A percentile compares a stretch with the other conserved stretches of the same genome.
phyloP scores from a whole-genome alignment of 2,797 vertebrate genomes.

The Podarcis siculus region DNA sequence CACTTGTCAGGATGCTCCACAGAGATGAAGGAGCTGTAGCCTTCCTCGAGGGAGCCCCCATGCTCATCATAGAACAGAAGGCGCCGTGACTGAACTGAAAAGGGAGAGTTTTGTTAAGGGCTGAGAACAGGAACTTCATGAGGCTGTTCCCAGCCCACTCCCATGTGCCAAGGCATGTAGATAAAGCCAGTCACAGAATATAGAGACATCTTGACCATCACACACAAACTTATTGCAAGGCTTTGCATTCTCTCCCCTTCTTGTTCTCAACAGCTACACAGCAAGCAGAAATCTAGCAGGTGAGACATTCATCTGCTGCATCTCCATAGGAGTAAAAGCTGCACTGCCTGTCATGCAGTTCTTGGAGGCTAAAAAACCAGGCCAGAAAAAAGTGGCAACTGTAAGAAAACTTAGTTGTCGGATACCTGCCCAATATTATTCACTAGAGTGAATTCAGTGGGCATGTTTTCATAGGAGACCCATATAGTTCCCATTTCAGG shows the following conservation, averaged over 20 bases:
- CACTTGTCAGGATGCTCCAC: conserved; percentile 83
- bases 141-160: neutral
- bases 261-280: neutral
- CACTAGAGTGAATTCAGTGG: neutral
- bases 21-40: conserved; percentile 79
- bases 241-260: neutral
- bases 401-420: too few species aligned
- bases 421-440: neutral
- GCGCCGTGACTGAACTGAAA: conserved; percentile 94
- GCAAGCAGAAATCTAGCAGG: neutral
- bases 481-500: neutral
- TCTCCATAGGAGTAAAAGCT: neutral
- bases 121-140: neutral
- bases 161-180: neutral
- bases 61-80: conserved; percentile 95
- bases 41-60: conserved; percentile 86
- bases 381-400: neutral
- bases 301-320: neutral
- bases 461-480: neutral
- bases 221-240: neutral
- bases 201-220: neutral
- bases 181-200: neutral
- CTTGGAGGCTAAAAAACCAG: neutral
- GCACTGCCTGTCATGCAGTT: neutral
- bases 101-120: conserved; percentile 48